Percentiles rank a stretch among this genome's conserved stretches.
phyloP scores from a whole-genome alignment of 2,797 vertebrate genomes.

The Rachycentron canadum region DNA sequence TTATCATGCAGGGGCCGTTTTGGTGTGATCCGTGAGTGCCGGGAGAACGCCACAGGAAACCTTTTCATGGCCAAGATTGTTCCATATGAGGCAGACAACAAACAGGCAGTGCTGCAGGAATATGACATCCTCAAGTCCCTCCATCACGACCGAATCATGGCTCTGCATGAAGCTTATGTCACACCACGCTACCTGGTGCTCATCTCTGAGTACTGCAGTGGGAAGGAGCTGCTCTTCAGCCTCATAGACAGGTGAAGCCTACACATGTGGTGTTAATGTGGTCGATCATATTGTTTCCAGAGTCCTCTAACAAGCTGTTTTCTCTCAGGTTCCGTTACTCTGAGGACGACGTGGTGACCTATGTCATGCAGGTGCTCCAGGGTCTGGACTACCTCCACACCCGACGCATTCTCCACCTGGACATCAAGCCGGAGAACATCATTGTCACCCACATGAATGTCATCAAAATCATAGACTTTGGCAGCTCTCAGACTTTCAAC shows the following conservation, averaged over 20 bases:
- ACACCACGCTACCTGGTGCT: slow-evolving; percentile 98
- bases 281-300: not conserved
- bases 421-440: slow-evolving; percentile 97
- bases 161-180: slow-evolving; percentile 96
- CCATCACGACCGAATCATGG: slow-evolving; percentile 95
- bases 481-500: slow-evolving; percentile 94
- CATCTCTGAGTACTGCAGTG: slow-evolving; percentile 94
- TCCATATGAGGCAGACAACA: slow-evolving; percentile 92
- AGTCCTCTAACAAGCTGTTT: not conserved
- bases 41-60: slow-evolving; percentile 95
- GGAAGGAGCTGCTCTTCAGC: slow-evolving; percentile 95
- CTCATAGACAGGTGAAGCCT: slow-evolving; percentile 92
- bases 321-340: slow-evolving; percentile 94
- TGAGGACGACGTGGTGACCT: slow-evolving; percentile 95
- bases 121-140: slow-evolving; percentile 96
- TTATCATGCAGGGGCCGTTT: slow-evolving; percentile 90
- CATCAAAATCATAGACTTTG: slow-evolving; percentile 98
- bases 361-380: slow-evolving; percentile 93
- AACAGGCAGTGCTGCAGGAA: slow-evolving; percentile 92
- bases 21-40: slow-evolving; percentile 95
- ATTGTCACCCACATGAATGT: slow-evolving; percentile 92
- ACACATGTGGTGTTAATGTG: not conserved
- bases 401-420: slow-evolving; percentile 93
- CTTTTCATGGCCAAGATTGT: slow-evolving; percentile 98
- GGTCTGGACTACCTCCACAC: slow-evolving; percentile 95